phyloP scores from a whole-genome alignment of 1,140 invertebrate genomes.

The Scaptomyza montana region DNA sequence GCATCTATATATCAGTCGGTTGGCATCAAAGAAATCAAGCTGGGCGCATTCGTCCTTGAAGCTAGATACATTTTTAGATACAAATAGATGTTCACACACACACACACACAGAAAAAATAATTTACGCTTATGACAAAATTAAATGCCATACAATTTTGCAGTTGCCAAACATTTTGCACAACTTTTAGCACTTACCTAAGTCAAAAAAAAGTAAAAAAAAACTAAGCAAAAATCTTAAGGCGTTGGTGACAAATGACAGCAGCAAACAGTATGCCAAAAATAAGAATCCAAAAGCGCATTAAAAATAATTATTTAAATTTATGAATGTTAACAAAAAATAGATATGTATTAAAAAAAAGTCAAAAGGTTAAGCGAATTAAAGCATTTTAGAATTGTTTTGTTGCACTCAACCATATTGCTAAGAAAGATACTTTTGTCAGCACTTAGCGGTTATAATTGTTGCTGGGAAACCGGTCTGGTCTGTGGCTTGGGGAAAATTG shows the following conservation, averaged over 20 bases:
- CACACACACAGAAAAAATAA: conserved; percentile 35
- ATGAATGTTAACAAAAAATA: background rate
- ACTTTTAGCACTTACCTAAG: conserved; percentile 59
- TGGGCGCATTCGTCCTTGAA: conserved; percentile 61
- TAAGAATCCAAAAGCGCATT: conserved; percentile 21
- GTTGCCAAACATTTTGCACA: conserved; percentile 70
- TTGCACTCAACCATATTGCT: background rate
- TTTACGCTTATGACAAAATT: conserved; percentile 76
- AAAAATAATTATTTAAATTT: background rate
- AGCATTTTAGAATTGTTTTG: conserved; percentile 2
- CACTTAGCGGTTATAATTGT: conserved; percentile 16
- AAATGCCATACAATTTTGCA: conserved; percentile 73
- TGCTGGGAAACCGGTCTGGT: conserved; percentile 58
- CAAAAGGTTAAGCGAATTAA: conserved; percentile 3
- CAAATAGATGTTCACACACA: background rate
- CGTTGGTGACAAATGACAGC: conserved; percentile 68
- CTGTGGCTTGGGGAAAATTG: conserved; percentile 52
- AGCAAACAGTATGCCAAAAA: conserved; percentile 5
- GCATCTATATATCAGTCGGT: conserved; percentile 53
- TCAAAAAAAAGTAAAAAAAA: conserved; percentile 28
- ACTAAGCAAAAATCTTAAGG: conserved; percentile 40
- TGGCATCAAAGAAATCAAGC: conserved; percentile 61
- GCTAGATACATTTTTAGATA: conserved; percentile 47
- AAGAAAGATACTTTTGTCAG: conserved; percentile 6
- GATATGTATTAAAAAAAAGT: background rate